Base-by-base conservation (phyloP, 2,113 vertebrate species). In the Podarcis muralis region DNA sequence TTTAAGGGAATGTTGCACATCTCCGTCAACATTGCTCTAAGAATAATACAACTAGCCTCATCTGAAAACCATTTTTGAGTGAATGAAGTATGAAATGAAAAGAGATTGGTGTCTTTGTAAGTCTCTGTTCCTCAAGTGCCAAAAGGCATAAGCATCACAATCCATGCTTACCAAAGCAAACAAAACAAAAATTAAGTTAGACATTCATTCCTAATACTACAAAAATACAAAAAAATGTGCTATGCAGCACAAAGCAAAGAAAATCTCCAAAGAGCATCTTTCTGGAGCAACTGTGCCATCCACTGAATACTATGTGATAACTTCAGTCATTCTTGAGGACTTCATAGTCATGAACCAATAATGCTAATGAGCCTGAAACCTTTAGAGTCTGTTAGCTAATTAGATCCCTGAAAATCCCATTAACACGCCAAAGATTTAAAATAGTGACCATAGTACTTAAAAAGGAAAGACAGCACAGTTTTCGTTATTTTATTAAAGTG, bases 401-500 rank as follows among this genome's bases (percentile, higher is more conserved):
- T 57, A 89, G 80, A n/a, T 89, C 69, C 91, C 89, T 37, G 87
- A 79, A 76, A 72, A 93, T 87, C 86, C 94, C 90, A 92, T 95
- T 91, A 95, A 68, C 76, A 87, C 83, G 90, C 78, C 57, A 59
- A 93, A 94, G 86, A 87, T 75, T 84, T 84, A 88, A 74, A 90
- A 82, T 84, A 93, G 88, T 85, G 78, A 43, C 48, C 90, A 90
- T 5, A 43, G 76, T 1, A 5, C 35, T 65, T 75, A 35, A 74
- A 48, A 71, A 27, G 40, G 6, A 78, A 78, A 32, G 66, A 72
- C 88, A 90, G 72, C 5, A 66, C 16, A 8, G 7, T 74, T 91
- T 88, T 69, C 18, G 82, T 65, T 83, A 92, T 92, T 84, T 89
- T 94, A 93, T 88, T 91, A 91, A 94, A 91, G 91, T 16, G 69